Conservation (phyloP, 2,113 vertebrate genomes). For the Mirounga angustirostris region DNA sequence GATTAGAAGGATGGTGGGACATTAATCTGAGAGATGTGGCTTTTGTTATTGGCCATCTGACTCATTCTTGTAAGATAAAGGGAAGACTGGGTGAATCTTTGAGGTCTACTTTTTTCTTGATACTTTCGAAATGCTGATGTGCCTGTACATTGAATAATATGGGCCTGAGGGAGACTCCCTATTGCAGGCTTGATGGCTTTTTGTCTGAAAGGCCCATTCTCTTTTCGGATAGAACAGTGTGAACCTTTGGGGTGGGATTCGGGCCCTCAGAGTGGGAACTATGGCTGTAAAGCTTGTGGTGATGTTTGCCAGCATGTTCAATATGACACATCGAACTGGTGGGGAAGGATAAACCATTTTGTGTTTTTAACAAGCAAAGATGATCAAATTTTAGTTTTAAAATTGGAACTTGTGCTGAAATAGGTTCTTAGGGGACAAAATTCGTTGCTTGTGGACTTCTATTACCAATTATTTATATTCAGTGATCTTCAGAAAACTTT, state of each 20-base stretch:
- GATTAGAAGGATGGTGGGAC: background rate
- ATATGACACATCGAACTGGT: background rate
- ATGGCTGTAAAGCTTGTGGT: background rate
- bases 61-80: background rate
- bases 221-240: background rate
- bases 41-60: background rate
- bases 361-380: background rate
- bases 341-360: background rate
- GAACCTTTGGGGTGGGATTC: background rate
- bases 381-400: constrained; percentile 53
- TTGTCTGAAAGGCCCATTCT: background rate
- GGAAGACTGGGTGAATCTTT: background rate
- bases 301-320: background rate
- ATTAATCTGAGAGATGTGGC: background rate
- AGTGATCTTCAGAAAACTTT: constrained; percentile 20
- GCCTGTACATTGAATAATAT: background rate
- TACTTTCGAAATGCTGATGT: background rate
- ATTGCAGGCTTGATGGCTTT: background rate
- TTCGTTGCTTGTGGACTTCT: background rate
- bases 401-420: background rate
- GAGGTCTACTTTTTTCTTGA: background rate
- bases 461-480: background rate
- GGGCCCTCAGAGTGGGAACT: background rate
- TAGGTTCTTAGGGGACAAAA: background rate
- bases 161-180: background rate